Conservation (phyloP, 2,113 vertebrate species). For the Mirounga angustirostris region DNA sequence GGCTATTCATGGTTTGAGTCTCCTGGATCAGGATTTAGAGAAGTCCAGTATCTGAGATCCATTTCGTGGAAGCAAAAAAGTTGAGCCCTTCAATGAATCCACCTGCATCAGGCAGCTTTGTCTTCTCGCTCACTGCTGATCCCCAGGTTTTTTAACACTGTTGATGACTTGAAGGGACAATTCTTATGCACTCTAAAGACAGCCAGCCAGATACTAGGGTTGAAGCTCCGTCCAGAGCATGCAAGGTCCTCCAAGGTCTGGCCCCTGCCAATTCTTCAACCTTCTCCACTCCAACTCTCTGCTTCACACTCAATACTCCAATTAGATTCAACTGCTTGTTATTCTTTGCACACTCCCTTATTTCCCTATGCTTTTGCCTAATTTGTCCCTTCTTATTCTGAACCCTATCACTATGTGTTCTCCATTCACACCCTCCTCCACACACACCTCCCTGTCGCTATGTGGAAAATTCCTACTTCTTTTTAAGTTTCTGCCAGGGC, state of each 20-base stretch:
- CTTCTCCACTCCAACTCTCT: background rate
- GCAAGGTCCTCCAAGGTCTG: background rate
- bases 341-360: background rate
- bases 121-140: background rate
- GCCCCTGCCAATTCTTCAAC: background rate
- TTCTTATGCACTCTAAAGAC: background rate
- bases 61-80: background rate
- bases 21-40: background rate
- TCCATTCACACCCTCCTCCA: background rate
- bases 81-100: background rate
- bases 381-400: background rate
- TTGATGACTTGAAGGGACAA: background rate
- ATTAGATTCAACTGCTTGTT: background rate
- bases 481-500: background rate
- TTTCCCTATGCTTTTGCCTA: background rate
- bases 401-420: background rate
- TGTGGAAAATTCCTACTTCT: background rate
- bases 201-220: background rate
- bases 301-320: background rate
- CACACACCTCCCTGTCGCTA: background rate
- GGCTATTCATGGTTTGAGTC: background rate
- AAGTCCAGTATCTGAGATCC: constrained; percentile 6
- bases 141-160: background rate
- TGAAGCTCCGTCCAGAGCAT: background rate
- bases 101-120: background rate